Evolutionary conservation across 2,888 invertebrate species (phyloP), one percentile per base, ranked within the genome.

Genomic region (Ophion obscuratus): DNA sequence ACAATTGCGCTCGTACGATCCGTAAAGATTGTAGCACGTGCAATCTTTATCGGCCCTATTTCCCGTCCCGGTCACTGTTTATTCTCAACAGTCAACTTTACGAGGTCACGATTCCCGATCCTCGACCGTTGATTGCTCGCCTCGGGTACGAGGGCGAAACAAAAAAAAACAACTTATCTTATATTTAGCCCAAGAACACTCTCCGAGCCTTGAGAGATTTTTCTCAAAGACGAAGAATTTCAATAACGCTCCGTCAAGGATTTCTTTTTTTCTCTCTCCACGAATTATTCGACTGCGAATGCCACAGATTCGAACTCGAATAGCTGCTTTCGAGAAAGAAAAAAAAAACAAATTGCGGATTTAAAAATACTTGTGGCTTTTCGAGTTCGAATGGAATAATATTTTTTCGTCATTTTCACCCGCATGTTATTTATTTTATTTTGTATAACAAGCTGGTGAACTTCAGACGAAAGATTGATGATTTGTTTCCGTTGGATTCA

Each of bases 101-200:
- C 84, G 84, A 81, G 84, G 76, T 81, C 81, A 81, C 84, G 81
- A 77, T 81, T 74, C 71, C 20, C 44, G 59, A 75, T 53, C 24
- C 71, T 73, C 57, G 71, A 40, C 71, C 9, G 20, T 66, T 71
- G 44, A 76, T 71, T 76, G 67, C 5, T n/a, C 47, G 40, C 31
- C 44, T 44, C 31, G 44, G 14, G 44, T 24, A 44, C 27, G 2
- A 44, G 40, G 62, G 44, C 17, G 9, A 6, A 62, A 27, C 4
- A 61, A 17, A 62, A n/a, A n/a, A 40, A 67, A 40, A 14, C 24
- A 14, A 11, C 53, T 53, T 17, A 53, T 53, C 14, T 17, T 53
- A 53, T 53, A 53, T 53, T 53, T 53, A 53, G 17, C 17, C 5
- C 53, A 14, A 53, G 53, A 53, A 53, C 53, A 53, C 53, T 14